Evolutionary conservation across 2,797 vertebrate genomes (phyloP), one percentile per base, ranked within the genome.

Genomic region (Threskiornis aethiopicus): DNA sequence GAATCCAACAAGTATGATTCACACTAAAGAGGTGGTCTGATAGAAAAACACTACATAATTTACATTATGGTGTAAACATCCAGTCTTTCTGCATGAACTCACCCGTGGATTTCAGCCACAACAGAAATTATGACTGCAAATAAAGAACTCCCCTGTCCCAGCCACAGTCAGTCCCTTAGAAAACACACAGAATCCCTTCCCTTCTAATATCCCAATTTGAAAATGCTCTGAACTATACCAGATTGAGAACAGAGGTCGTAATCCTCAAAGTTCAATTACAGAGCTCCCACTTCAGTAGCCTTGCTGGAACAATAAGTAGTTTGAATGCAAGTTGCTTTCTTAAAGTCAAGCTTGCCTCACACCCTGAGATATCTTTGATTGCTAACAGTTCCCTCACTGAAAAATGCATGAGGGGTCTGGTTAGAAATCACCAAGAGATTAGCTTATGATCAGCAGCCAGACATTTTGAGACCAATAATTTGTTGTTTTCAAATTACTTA

Each of bases 391-490:
- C 73, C 75, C 73, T 79, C 42, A 71, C 42, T 14, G 46, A 89
- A 81, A 92, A 78, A 70, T 9, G 2, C 2, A 6, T 75, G 55
- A 71, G 22, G 39, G 24, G 28, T 92, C 28, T 69, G 72, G 51
- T 25, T 65, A 89, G 72, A 95, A 87, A 70, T 64, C 52, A 84
- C 81, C 69, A 77, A 62, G 93, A 97, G 54, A 78, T 39, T 89
- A 64, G 26, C 59, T 95, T 93, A 77, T 90, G 47, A 83, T 73
- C 37, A 94, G 47, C 52, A 94, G 33, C 26, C 67, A 94, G 57
- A 28, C 10, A 78, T 87, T 96, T 89, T 89, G 73, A 85, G 78
- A 95, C 59, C 64, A 92, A 61, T 79, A 90, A 49, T 87, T 88
- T 77, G 17, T 39, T 94, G 33, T 69, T 88, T 82, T 52, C 71